These are phyloP conservation scores for Plecotus auritus DNA, from an alignment of 2,113 vertebrate species.

Conservation along the genomic window DNA sequence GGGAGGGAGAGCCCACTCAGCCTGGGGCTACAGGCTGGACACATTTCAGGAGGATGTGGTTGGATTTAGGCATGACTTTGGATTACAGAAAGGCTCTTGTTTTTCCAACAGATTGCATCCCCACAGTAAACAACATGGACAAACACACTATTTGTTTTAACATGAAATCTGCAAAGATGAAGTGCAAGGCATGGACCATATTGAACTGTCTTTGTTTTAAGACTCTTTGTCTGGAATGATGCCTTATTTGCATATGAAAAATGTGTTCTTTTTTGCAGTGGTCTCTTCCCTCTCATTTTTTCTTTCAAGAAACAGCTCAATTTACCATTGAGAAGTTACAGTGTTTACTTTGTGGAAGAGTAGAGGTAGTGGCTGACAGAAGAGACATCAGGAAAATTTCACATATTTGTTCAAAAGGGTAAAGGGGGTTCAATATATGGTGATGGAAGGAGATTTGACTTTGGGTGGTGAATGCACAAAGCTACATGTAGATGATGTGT, in stretches of 20 bases:
- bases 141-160: constrained; percentile 35
- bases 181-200: constrained; percentile 23
- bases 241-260: constrained; percentile 66
- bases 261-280: constrained; percentile 35
- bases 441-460: neutral
- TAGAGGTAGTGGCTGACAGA: neutral
- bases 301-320: constrained; percentile 10
- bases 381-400: neutral
- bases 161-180: constrained; percentile 47
- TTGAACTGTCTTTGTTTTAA: constrained; percentile 57
- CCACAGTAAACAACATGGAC: constrained; percentile 35
- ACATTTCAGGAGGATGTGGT: constrained; percentile 5
- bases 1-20: rapidly evolving
- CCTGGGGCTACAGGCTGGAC: neutral
- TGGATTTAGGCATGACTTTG: constrained; percentile 9
- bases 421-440: neutral
- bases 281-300: constrained; percentile 17
- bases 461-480: neutral
- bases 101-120: constrained; percentile 60
- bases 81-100: constrained; percentile 41
- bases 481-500: neutral
- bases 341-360: neutral
- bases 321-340: neutral
- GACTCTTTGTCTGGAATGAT: constrained; percentile 48
- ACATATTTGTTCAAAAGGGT: neutral